Evolutionary conservation across 1,140 invertebrate species (phyloP), one percentile per base, ranked within the genome.

Genomic region (Sinonovacula constricta): DNA sequence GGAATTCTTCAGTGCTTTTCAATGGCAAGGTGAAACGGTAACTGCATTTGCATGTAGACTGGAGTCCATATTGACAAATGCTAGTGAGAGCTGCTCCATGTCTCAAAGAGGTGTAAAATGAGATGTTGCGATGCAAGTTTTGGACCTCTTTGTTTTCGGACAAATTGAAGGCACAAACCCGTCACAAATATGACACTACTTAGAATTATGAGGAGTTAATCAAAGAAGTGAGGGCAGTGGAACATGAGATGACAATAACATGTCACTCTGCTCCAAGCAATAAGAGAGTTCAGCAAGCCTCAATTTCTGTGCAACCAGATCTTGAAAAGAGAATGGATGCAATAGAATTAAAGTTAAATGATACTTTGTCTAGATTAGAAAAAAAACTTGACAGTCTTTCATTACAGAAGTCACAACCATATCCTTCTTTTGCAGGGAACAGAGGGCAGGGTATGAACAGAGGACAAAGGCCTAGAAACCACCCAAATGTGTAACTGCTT

Each of bases 131-230:
- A 24, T n/a, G 10, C 30, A 59, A 56, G 26, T 56, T 67, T 54
- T 80, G 63, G 62, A 60, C 28, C 30, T 59, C 67, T 22, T 31
- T 80, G 10, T 24, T 1, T 1, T 22, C 28, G 10, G 34, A 67
- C 3, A 63, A 31, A 12, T 28, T 80, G 5, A 80, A 74, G 53
- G 36, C 53, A 26, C 22, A 49, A 14, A 67, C 60, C 14, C 45
- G 78, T 15, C 49, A 62, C 28, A 36, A 39, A 28, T 80, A 67
- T 53, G 51, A 67, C 5, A n/a, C 14, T 7, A 62, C 72, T 22
- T 12, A 22, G 18, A 36, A 28, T 24, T 79, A 63, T 51, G 54
- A 79, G n/a, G 15, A 57, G 10, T 39, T 79, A 22, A 14, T 63
- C 10, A 28, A 28, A 26, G 62, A 34, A 45, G 30, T 36, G 51